Evolutionary conservation across 2,113 vertebrate species (phyloP).

Genomic region (Corvus cornix): DNA sequence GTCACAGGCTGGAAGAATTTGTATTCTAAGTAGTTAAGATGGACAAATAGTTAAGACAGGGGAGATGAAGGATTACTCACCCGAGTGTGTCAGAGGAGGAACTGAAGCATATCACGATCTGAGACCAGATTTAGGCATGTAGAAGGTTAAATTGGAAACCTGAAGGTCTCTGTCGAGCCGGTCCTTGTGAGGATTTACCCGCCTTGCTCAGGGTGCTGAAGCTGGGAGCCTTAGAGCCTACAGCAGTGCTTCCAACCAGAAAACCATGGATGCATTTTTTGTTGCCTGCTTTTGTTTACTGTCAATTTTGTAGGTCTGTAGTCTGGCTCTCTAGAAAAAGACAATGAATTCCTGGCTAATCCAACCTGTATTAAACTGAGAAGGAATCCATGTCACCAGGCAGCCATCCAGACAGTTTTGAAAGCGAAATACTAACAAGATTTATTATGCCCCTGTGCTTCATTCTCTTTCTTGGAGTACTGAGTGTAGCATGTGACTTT

Average conservation of each 20-base stretch:
- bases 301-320: not conserved
- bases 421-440: slow-evolving; percentile 39
- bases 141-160: not conserved
- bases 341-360: slow-evolving; percentile 40
- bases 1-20: not conserved
- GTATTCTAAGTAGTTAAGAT: not conserved
- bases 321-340: not conserved
- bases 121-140: not conserved
- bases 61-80: slow-evolving; percentile 9
- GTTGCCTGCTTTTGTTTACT: slow-evolving; percentile 12
- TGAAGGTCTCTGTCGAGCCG: not conserved
- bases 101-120: accelerated
- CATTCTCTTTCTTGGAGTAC: slow-evolving; percentile 17
- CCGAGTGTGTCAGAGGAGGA: not conserved
- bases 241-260: not conserved
- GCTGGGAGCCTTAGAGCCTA: not conserved
- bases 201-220: accelerated
- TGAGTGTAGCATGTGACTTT: not conserved
- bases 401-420: slow-evolving; percentile 3
- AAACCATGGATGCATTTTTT: not conserved
- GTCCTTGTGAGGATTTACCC: not conserved
- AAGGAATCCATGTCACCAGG: slow-evolving; percentile 33
- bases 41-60: not conserved
- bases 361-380: slow-evolving; percentile 35
- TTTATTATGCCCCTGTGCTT: slow-evolving; percentile 35